Percentiles rank a stretch among this genome's conserved stretches.
Evolutionary conservation across 1,140 invertebrate genomes (phyloP).

Genomic region (Cyclina sinensis): DNA sequence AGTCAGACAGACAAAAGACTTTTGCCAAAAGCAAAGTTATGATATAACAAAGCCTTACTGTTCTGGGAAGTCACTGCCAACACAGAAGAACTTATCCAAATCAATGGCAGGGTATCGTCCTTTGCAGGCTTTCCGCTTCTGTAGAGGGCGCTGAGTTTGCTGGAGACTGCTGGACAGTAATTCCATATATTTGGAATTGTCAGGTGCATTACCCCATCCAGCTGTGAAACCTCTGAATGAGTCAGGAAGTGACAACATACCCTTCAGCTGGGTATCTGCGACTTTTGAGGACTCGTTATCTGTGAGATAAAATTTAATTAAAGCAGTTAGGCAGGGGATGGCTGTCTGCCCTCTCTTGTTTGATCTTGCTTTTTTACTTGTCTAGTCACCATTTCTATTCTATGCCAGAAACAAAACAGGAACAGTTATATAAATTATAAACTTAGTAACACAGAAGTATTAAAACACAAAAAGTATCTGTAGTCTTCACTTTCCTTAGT

Average conservation of each 20-base stretch:
- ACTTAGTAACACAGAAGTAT: too few relatives aligned
- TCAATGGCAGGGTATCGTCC: neutral
- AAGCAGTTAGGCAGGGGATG: too few relatives aligned
- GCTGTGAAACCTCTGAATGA: neutral
- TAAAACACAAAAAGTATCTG: too few relatives aligned
- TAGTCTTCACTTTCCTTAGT: too few relatives aligned
- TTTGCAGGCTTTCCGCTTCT: neutral
- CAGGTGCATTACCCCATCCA: constrained; percentile 32
- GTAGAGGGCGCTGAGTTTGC: neutral
- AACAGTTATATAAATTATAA: too few relatives aligned
- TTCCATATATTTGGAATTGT: neutral
- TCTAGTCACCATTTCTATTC: too few relatives aligned
- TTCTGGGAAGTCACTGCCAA: neutral
- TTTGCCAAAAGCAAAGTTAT: too few relatives aligned
- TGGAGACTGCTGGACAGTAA: neutral
- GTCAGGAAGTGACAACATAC: neutral
- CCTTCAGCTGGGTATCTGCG: neutral
- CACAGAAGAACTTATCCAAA: constrained; percentile 19
- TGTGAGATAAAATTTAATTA: too few relatives aligned
- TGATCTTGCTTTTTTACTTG: too few relatives aligned
- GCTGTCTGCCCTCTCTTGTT: too few relatives aligned
- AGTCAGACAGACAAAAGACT: too few relatives aligned
- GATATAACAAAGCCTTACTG: neutral
- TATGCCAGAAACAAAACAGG: too few relatives aligned
- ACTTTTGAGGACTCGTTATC: neutral